Conservation (phyloP, 2,113 vertebrate species). For the Merops nubicus region DNA sequence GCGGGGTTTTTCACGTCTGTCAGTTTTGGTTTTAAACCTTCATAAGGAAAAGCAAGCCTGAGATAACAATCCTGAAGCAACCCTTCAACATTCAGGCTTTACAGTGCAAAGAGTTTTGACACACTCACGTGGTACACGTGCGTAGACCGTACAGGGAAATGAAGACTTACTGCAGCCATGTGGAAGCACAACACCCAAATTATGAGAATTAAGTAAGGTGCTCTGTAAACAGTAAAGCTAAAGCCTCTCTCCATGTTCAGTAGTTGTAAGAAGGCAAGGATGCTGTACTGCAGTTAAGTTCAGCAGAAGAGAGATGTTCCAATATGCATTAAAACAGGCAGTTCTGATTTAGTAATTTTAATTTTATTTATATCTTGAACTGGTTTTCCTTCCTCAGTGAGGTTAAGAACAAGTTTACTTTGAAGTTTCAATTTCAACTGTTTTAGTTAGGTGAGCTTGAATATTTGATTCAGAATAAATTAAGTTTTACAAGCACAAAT, state of each 20-base stretch:
- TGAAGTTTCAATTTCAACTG: slow-evolving; percentile 40
- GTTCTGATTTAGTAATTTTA: not conserved
- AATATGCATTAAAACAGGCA: not conserved
- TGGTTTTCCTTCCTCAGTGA: not conserved
- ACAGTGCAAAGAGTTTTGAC: not conserved
- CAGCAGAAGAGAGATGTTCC: not conserved
- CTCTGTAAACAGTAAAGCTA: not conserved
- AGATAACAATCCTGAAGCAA: not conserved
- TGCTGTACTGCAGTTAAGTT: not conserved
- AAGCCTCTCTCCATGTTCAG: not conserved
- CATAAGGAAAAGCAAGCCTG: not conserved
- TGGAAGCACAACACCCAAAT: not conserved
- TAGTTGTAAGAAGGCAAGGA: not conserved
- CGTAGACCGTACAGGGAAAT: not conserved
- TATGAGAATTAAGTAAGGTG: not conserved
- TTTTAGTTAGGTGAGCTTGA: slow-evolving; percentile 23
- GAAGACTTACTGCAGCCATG: not conserved
- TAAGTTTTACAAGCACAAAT: slow-evolving; percentile 11
- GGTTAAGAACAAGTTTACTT: slow-evolving; percentile 36
- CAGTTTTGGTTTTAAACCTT: not conserved
- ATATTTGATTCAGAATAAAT: slow-evolving; percentile 40
- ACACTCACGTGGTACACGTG: not conserved
- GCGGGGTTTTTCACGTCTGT: not conserved
- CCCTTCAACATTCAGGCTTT: not conserved
- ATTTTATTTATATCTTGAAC: slow-evolving; percentile 36